These are phyloP conservation scores for Adoxophyes honmai DNA, from an alignment of 1,140 invertebrate species.

Conservation along the genomic window DNA sequence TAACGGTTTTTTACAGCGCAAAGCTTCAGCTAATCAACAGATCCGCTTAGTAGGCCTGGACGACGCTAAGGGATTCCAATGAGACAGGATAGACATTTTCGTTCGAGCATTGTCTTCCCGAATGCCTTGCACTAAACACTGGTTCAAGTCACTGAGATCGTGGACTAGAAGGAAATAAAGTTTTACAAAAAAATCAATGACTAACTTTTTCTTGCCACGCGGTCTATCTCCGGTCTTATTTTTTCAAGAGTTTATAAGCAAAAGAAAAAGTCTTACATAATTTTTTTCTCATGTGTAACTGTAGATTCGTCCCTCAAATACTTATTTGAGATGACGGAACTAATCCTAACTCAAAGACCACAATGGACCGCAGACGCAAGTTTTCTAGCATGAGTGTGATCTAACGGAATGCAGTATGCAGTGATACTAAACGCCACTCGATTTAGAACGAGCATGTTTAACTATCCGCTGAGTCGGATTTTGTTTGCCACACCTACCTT, in stretches of 20 bases:
- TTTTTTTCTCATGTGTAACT: no score
- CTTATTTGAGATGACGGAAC: no score
- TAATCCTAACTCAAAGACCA: no score
- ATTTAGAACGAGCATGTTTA: slow-evolving; percentile 1
- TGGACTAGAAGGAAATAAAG: not conserved
- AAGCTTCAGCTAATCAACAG: slow-evolving; percentile 50
- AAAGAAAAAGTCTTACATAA: no score
- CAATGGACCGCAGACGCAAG: no score
- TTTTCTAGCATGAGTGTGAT: slow-evolving; percentile 12
- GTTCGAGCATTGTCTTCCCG: not conserved
- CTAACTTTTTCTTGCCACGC: not conserved
- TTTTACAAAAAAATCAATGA: not conserved
- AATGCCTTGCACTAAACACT: slow-evolving; percentile 4
- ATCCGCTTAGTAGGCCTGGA: slow-evolving; percentile 40
- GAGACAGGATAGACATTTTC: slow-evolving; percentile 38
- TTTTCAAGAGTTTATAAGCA: no score
- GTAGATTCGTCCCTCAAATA: no score
- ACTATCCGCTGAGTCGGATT: not conserved
- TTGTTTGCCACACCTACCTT: not conserved
- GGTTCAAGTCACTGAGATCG: slow-evolving; percentile 5
- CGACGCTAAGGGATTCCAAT: slow-evolving; percentile 35
- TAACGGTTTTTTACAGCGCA: slow-evolving; percentile 47
- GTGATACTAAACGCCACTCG: slow-evolving; percentile 11
- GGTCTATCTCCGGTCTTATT: no score
- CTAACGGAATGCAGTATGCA: slow-evolving; percentile 9